phyloP scores from a whole-genome alignment of 2,113 vertebrate species.

The Otus sunia region DNA sequence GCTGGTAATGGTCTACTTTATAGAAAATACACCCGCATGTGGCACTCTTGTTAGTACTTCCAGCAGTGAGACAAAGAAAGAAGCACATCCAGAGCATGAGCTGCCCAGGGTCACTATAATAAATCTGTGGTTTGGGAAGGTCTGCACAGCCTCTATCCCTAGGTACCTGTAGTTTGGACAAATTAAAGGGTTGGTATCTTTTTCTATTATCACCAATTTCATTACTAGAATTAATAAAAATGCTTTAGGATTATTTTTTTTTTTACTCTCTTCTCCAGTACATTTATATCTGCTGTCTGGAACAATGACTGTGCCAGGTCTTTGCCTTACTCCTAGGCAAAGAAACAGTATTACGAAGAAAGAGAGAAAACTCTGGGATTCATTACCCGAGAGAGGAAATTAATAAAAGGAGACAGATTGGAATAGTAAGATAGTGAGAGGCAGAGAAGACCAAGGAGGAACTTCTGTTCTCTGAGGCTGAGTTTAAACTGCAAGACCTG shows the following conservation, averaged over 20 bases:
- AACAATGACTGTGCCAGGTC: not conserved
- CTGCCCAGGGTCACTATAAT: not conserved
- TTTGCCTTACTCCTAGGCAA: not conserved
- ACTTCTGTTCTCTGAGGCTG: not conserved
- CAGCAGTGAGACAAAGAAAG: not conserved
- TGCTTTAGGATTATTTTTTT: not conserved
- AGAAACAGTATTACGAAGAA: not conserved
- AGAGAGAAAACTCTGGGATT: not conserved
- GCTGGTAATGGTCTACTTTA: slow-evolving; percentile 6
- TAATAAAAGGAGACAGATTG: not conserved
- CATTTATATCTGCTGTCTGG: not conserved
- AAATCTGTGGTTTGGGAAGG: not conserved
- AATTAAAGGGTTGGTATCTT: not conserved
- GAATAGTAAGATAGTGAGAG: not conserved
- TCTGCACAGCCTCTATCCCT: not conserved
- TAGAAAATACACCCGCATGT: slow-evolving; percentile 22
- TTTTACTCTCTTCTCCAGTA: not conserved
- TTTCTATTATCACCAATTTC: not conserved
- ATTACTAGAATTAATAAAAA: not conserved
- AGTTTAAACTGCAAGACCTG: not conserved
- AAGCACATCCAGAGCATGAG: not conserved
- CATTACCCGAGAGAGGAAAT: not conserved
- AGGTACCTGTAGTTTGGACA: not conserved
- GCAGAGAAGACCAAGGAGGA: not conserved
- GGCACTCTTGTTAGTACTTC: slow-evolving; percentile 14